Evolutionary conservation across 2,113 vertebrate species (phyloP), one percentile per base, ranked within the genome.

Genomic region (Lagopus muta): DNA sequence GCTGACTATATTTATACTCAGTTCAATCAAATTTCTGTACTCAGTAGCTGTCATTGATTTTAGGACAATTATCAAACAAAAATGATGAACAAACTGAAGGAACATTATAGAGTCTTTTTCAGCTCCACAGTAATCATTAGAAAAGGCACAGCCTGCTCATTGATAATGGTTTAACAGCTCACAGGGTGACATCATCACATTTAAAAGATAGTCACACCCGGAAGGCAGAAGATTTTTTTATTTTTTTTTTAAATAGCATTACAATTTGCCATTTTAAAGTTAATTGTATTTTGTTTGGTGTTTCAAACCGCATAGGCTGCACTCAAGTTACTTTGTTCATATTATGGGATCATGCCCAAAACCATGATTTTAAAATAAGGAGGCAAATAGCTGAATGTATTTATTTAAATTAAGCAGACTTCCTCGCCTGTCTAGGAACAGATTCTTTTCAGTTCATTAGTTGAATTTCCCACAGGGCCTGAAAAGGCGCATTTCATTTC

Each of bases 1-100:
- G 94, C 97, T 96, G 76, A 66, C 87, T 97, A 94, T 97, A 97
- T 97, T 97, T 98, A 97, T 97, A 94, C 88, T 93, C 92, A 88
- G 86, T 97, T 97, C 96, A 97, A 97, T 97, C 95, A 97, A 93
- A 97, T 97, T 96, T 96, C 94, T 94, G 93, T 81, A 96, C 76
- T 97, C 90, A 94, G 85, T 93, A 96, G 91, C 95, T 97, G 95
- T 97, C 93, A 96, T 78, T 95, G 96, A 97, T 96, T 97, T 96
- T 87, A 94, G 87, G 92, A 94, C 92, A 97, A 97, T 97, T 97
- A 97, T 95, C 91, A 97, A 95, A 96, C 83, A 93, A 89, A 94
- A 96, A 95, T 95, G 89, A 96, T 84, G 95, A 92, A 97, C 94
- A 96, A 96, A 95, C 92, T 81, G 90, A 80, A 96, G 84, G 79